A percentile compares a stretch with the other conserved stretches of the same genome.
Conservation (phyloP, 2,113 vertebrate genomes). For the Solea solea region DNA sequence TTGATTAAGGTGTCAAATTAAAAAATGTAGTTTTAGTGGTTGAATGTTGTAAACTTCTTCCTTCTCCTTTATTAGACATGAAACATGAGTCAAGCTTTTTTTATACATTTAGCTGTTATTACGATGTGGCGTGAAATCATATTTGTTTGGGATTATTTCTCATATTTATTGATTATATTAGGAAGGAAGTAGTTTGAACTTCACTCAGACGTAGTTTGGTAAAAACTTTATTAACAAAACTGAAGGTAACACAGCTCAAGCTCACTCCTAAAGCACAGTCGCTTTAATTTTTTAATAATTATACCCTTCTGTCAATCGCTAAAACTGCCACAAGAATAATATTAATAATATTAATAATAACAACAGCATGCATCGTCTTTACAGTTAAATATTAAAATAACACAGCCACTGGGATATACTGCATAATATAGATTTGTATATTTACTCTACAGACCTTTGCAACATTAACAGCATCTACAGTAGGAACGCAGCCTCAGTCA, state of each 20-base stretch:
- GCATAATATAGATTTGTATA: conserved; percentile 66
- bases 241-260: conserved; percentile 74
- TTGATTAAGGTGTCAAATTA: too few species aligned
- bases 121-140: too few species aligned
- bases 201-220: conserved; percentile 27
- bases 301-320: conserved; percentile 34
- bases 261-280: conserved; percentile 60
- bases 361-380: conserved; percentile 53
- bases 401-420: conserved; percentile 77
- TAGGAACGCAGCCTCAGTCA: conserved; percentile 52
- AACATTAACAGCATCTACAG: conserved; percentile 64
- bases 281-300: conserved; percentile 19
- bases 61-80: too few species aligned
- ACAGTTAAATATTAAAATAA: conserved; percentile 75
- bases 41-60: too few species aligned
- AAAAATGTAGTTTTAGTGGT: too few species aligned
- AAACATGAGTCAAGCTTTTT: too few species aligned
- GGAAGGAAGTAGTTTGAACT: too few species aligned
- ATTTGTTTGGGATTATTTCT: too few species aligned
- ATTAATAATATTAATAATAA: conserved; percentile 9
- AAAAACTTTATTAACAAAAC: conserved; percentile 84
- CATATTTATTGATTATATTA: too few species aligned
- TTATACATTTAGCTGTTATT: too few species aligned
- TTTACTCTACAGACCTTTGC: conserved; percentile 67
- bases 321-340: conserved; percentile 62